Percentiles rank a stretch among this genome's conserved stretches.
phyloP scores from a whole-genome alignment of 2,797 vertebrate genomes.

The Megaceryle alcyon region DNA sequence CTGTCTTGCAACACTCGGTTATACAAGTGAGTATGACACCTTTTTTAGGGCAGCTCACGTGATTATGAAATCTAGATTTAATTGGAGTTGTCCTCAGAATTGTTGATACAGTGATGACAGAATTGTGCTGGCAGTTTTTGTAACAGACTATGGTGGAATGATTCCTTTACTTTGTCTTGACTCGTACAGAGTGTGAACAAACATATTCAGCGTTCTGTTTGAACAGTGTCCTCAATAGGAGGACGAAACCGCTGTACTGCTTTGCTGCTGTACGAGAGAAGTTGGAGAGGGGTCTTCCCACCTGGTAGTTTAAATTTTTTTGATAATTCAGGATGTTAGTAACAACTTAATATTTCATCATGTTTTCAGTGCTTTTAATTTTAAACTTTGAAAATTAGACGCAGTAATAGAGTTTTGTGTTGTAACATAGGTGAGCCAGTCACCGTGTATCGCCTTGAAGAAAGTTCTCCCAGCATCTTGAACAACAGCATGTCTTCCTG shows the following conservation, averaged over 20 bases:
- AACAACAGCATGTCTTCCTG: conserved; percentile 99
- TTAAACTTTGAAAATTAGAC: neutral
- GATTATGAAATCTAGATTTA: neutral
- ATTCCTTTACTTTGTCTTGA: neutral
- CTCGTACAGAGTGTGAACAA: neutral
- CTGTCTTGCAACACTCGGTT: neutral
- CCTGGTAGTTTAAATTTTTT: neutral
- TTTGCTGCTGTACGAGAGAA: neutral
- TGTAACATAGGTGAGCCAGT: conserved; percentile 89
- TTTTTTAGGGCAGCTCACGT: conserved; percentile 6
- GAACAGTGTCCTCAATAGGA: neutral
- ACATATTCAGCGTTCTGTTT: neutral
- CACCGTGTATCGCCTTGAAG: conserved; percentile 96
- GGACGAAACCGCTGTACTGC: neutral
- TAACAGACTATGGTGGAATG: neutral
- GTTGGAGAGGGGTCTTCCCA: neutral
- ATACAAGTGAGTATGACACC: neutral
- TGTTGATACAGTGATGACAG: neutral
- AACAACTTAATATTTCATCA: neutral
- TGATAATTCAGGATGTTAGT: neutral
- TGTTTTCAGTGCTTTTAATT: neutral
- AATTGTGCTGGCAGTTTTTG: neutral
- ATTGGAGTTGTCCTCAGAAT: conserved; percentile 3
- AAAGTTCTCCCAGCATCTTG: conserved; percentile 95
- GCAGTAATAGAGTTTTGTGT: neutral